phyloP scores from a whole-genome alignment of 2,113 vertebrate genomes.

The Burhinus oedicnemus region DNA sequence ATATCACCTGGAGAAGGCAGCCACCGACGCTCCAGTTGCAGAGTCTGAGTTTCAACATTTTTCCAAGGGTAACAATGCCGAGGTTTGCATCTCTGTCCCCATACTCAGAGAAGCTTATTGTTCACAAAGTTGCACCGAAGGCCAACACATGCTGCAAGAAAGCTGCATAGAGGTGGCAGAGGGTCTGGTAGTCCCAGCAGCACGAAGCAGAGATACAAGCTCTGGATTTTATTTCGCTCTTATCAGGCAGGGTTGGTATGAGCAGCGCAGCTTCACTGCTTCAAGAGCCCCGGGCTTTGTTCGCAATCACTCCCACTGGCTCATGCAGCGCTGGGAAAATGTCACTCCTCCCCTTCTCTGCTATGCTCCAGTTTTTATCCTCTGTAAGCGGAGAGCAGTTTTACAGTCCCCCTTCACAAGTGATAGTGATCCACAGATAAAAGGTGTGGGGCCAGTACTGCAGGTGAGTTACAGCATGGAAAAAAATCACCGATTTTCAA shows the following conservation, averaged over 20 bases:
- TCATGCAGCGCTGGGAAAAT: background rate
- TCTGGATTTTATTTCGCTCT: background rate
- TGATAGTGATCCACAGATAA: background rate
- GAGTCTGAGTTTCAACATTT: background rate
- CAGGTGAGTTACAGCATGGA: background rate
- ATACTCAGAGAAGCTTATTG: background rate
- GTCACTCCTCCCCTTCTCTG: constrained; percentile 14
- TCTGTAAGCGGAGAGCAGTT: background rate
- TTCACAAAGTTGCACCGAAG: background rate
- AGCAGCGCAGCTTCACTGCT: background rate
- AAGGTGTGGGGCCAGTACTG: background rate
- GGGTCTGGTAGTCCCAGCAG: background rate
- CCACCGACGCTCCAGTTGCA: no score
- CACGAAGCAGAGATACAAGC: background rate
- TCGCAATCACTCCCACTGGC: constrained; percentile 53
- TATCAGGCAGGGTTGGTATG: constrained; percentile 1
- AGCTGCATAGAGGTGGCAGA: background rate
- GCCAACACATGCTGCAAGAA: background rate
- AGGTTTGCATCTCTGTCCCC: background rate
- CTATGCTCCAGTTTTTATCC: constrained; percentile 30
- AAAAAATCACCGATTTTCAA: background rate
- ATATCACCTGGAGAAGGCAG: background rate
- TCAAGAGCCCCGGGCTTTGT: constrained; percentile 57
- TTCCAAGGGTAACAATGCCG: background rate
- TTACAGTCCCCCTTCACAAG: background rate